Percentiles rank a stretch among this genome's conserved stretches.
Conservation (phyloP, 2,113 vertebrate species). For the Psilopogon haemacephalus region DNA sequence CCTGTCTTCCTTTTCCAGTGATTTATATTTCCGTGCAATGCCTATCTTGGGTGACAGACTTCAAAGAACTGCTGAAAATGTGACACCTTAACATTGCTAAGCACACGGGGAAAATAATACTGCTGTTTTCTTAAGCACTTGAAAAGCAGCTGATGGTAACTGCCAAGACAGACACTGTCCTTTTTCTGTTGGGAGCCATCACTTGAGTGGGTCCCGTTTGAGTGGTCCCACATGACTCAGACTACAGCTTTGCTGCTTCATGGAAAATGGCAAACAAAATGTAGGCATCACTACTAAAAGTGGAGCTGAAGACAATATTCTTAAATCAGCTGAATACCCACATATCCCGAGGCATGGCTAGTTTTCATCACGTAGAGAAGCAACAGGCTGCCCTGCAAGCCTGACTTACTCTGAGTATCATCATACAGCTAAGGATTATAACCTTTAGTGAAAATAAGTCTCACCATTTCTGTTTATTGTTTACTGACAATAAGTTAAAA, state of each 20-base stretch:
- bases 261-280: background rate
- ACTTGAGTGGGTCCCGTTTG: background rate
- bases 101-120: background rate
- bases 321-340: background rate
- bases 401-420: background rate
- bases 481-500: background rate
- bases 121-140: background rate
- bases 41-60: background rate
- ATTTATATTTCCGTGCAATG: background rate
- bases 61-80: background rate
- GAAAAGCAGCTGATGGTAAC: background rate
- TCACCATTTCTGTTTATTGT: background rate
- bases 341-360: background rate
- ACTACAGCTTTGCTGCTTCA: background rate
- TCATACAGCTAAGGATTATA: background rate
- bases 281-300: background rate
- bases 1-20: background rate
- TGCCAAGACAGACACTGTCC: background rate
- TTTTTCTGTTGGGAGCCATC: background rate
- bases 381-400: background rate
- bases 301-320: background rate
- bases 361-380: background rate
- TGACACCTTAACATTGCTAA: background rate
- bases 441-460: background rate
- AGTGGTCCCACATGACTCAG: background rate